Percentiles rank a stretch among this genome's conserved stretches.
These are phyloP conservation scores for Willowsia nigromaculata DNA, from an alignment of 2,888 invertebrate species.

Conservation along the genomic window DNA sequence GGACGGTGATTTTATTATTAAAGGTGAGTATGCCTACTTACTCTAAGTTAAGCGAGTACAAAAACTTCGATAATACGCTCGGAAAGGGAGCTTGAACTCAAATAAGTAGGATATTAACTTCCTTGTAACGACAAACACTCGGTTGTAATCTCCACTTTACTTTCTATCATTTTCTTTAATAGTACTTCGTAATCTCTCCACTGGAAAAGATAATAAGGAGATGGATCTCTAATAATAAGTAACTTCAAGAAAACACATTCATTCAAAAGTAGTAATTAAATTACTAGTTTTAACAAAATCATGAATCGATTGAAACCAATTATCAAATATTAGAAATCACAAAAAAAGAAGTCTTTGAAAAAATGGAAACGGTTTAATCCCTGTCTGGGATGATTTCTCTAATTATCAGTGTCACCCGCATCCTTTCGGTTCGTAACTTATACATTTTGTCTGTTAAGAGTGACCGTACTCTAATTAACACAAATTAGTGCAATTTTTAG, in stretches of 20 bases:
- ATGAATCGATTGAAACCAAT: neutral
- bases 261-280: neutral
- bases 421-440: neutral
- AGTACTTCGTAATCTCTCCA: constrained; percentile 31
- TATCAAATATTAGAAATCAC: neutral
- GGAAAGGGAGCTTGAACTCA: neutral
- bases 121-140: neutral
- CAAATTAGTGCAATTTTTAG: neutral
- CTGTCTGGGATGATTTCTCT: neutral
- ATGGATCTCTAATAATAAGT: neutral
- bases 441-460: neutral
- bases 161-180: neutral
- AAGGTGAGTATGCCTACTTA: constrained; percentile 17
- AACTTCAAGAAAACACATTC: neutral
- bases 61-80: neutral
- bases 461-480: neutral
- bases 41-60: neutral
- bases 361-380: constrained; percentile 18
- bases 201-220: neutral
- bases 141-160: constrained; percentile 13
- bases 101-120: neutral
- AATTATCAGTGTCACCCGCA: neutral
- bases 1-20: constrained; percentile 58
- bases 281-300: neutral
- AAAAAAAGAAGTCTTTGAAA: constrained; percentile 5